phyloP scores from a whole-genome alignment of 2,888 invertebrate genomes.

The Thalpophila matura region DNA sequence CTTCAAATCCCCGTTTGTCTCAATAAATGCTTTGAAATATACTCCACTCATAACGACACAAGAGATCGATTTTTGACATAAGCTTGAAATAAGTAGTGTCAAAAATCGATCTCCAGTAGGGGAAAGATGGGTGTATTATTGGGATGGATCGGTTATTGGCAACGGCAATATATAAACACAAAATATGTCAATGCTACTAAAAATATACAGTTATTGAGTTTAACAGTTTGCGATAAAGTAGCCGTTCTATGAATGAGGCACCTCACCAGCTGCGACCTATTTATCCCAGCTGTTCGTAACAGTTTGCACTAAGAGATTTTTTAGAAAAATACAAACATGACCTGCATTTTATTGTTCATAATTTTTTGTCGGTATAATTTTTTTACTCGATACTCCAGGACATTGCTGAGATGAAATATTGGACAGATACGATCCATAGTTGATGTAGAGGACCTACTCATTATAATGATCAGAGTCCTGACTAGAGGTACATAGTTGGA shows the following conservation, averaged over 20 bases:
- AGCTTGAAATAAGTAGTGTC: no score
- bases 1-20: no score
- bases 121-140: no score
- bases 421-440: neutral
- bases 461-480: no score
- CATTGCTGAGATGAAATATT: conserved; percentile 1
- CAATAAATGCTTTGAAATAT: no score
- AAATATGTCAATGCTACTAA: neutral
- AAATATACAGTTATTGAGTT: conserved; percentile 3
- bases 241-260: conserved; percentile 11
- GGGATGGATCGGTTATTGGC: no score
- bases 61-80: no score
- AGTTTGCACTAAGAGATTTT: conserved; percentile 22
- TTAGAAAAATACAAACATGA: conserved; percentile 28
- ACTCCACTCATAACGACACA: no score
- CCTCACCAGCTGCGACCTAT: conserved; percentile 46
- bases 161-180: no score
- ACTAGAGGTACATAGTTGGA: no score
- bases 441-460: no score
- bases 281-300: conserved; percentile 28
- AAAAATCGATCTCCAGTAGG: no score
- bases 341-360: conserved; percentile 14
- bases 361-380: conserved; percentile 4
- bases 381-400: neutral
- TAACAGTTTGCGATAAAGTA: conserved; percentile 27